These are phyloP conservation scores for Dermolepida albohirtum DNA, from an alignment of 2,888 invertebrate species.

Conservation along the genomic window DNA sequence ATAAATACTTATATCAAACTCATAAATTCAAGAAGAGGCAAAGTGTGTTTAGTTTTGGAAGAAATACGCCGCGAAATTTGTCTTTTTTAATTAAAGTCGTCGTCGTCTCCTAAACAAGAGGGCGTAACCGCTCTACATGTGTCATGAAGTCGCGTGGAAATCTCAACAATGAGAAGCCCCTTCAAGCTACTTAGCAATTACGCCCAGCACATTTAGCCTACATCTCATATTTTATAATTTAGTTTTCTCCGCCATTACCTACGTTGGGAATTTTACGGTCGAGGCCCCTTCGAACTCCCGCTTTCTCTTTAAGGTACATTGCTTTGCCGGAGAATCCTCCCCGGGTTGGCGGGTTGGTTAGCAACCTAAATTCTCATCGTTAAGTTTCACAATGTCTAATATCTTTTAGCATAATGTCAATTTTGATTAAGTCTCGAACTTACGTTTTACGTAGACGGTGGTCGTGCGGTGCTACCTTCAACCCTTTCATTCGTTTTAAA, in stretches of 20 bases:
- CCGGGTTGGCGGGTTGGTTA: constrained; percentile 1
- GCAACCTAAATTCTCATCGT: constrained; percentile 21
- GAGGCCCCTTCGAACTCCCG: not conserved
- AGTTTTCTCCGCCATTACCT: constrained; percentile 41
- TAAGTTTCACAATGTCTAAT: constrained; percentile 29
- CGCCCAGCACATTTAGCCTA: constrained; percentile 27
- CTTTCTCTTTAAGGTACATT: constrained; percentile 12
- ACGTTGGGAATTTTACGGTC: constrained; percentile 29
- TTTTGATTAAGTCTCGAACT: constrained; percentile 32
- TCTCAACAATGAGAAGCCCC: constrained; percentile 13
- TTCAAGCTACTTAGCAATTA: constrained; percentile 29
- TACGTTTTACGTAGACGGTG: too few species aligned
- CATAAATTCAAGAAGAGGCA: not conserved
- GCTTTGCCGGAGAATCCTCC: constrained; percentile 13
- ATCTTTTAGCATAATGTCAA: constrained; percentile 36
- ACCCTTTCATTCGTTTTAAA: constrained; percentile 8
- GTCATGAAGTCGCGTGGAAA: constrained; percentile 14
- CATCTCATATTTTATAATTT: constrained; percentile 42
- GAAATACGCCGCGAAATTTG: not conserved
- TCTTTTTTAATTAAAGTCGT: not conserved
- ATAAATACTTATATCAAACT: not conserved
- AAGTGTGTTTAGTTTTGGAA: not conserved
- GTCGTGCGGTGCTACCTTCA: not conserved
- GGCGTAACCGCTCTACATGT: too few species aligned
- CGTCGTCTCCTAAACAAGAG: too few species aligned